These are phyloP conservation scores for Acholoe squamosa DNA, from an alignment of 2,888 invertebrate genomes.

Conservation along the genomic window DNA sequence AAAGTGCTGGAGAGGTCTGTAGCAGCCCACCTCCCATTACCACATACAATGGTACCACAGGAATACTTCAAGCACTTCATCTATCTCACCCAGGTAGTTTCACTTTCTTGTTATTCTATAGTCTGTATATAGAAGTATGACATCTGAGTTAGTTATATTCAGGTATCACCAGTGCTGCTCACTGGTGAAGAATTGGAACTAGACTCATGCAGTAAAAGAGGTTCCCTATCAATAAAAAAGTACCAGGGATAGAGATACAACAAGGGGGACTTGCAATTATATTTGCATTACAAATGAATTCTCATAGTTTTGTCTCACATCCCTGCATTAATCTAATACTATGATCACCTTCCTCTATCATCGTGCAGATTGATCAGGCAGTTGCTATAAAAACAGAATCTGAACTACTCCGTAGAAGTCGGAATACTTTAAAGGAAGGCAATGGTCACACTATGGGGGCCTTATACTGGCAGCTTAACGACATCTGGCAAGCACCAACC, in stretches of 20 bases:
- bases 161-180: no score
- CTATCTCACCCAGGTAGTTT: constrained; percentile 93
- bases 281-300: no score
- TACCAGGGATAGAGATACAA: no score
- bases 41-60: constrained; percentile 81
- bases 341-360: no score
- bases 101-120: no score
- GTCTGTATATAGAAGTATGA: background rate
- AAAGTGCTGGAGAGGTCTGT: constrained; percentile 39
- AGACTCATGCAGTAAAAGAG: background rate
- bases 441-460: constrained; percentile 95
- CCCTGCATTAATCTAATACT: no score
- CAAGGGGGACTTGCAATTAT: no score
- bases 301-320: no score
- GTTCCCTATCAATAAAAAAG: background rate
- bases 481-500: constrained; percentile 98
- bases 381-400: constrained; percentile 93
- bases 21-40: constrained; percentile 82
- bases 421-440: constrained; percentile 82
- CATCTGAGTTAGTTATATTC: no score
- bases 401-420: constrained; percentile 85
- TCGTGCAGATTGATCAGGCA: constrained; percentile 90
- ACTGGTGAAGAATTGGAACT: background rate
- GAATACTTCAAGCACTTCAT: constrained; percentile 88
- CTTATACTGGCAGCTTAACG: constrained; percentile 98